These are phyloP conservation scores for Etheostoma nigrum DNA, from an alignment of 2,797 vertebrate genomes.

Conservation along the genomic window DNA sequence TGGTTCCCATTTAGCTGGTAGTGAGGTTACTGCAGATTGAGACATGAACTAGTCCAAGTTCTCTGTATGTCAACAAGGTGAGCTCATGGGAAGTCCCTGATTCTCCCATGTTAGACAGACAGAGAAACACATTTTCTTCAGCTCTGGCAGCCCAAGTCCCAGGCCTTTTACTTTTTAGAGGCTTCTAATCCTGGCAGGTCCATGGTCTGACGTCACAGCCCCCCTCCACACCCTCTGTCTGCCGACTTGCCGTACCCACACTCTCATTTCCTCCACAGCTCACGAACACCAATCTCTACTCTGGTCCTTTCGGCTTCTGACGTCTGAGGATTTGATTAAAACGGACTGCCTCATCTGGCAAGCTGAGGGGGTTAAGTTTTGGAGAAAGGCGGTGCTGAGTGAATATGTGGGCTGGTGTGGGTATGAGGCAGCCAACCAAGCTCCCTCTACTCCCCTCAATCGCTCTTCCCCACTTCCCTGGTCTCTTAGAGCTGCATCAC, in stretches of 20 bases:
- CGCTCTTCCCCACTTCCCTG: constrained; percentile 58
- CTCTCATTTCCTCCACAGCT: constrained; percentile 92
- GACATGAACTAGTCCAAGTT: constrained; percentile 65
- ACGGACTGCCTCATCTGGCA: constrained; percentile 73
- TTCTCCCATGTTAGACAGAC: constrained; percentile 78
- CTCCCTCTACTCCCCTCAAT: constrained; percentile 52
- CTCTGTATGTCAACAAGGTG: constrained; percentile 79
- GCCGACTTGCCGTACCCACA: constrained; percentile 90
- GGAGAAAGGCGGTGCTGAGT: constrained; percentile 53
- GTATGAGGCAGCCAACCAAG: constrained; percentile 50
- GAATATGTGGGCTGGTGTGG: constrained; percentile 60
- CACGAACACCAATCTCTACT: constrained; percentile 88
- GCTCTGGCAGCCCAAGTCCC: constrained; percentile 62
- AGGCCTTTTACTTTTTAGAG: constrained; percentile 93
- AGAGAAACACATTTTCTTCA: constrained; percentile 71
- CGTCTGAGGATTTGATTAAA: constrained; percentile 81
- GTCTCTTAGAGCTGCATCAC: constrained; percentile 86
- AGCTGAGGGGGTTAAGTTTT: constrained; percentile 84
- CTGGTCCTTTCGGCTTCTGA: constrained; percentile 84
- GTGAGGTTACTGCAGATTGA: constrained; percentile 45
- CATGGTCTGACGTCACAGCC: constrained; percentile 90
- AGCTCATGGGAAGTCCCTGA: constrained; percentile 86
- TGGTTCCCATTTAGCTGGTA: constrained; percentile 50
- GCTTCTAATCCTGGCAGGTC: constrained; percentile 97
- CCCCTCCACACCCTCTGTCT: constrained; percentile 78